Conservation (phyloP, 1,140 invertebrate genomes). For the Bombus consobrinus region DNA sequence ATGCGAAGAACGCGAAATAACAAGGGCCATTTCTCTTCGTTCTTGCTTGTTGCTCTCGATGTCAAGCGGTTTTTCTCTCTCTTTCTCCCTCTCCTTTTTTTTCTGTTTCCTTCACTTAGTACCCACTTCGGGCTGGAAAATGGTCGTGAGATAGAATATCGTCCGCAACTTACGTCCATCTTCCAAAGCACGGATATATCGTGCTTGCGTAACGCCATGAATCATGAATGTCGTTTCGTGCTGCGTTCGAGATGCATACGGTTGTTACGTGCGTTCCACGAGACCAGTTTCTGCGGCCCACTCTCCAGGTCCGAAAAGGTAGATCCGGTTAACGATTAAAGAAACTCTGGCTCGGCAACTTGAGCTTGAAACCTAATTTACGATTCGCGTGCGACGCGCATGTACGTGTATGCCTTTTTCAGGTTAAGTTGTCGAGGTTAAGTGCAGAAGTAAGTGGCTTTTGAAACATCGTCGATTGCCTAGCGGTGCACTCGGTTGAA, state of each 20-base stretch:
- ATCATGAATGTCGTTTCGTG: constrained; percentile 21
- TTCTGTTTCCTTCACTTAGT: not conserved
- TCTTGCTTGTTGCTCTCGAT: constrained; percentile 7
- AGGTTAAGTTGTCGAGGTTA: not conserved
- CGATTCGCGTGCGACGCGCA: not conserved
- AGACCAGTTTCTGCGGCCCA: not conserved
- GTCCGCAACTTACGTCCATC: constrained; percentile 8
- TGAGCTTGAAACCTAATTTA: not conserved
- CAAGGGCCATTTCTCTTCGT: constrained; percentile 43
- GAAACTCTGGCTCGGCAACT: not conserved
- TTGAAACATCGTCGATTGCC: not conserved
- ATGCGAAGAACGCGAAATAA: constrained; percentile 28
- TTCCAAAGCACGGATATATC: not conserved
- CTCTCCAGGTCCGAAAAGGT: not conserved
- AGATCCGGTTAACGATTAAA: not conserved
- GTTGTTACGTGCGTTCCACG: not conserved
- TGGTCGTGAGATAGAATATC: constrained; percentile 1
- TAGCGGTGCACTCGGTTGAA: not conserved
- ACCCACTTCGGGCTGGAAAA: not conserved
- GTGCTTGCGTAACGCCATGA: constrained; percentile 33
- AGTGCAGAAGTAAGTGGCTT: not conserved
- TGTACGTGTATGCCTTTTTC: not conserved
- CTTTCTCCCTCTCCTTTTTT: too few relatives aligned
- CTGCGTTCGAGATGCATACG: not conserved
- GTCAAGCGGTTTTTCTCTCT: not conserved